These are phyloP conservation scores for Trypoxylon attenuatum DNA, from an alignment of 2,888 invertebrate species.

Conservation along the genomic window DNA sequence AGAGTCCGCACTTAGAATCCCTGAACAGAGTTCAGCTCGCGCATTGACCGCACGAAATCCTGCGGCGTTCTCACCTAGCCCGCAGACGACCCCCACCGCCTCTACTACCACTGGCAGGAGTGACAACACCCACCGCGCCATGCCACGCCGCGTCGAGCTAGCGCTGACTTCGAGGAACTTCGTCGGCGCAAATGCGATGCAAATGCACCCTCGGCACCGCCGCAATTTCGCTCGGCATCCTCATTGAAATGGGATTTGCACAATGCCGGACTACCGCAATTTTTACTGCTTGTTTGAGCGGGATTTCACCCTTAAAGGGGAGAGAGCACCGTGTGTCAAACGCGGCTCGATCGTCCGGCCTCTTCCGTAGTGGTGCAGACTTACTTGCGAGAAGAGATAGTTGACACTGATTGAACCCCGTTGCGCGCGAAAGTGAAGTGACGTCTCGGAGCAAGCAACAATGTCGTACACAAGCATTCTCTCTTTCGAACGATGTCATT, in stretches of 20 bases:
- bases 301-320: too few species aligned
- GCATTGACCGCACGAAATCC: constrained; percentile 43
- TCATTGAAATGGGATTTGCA: constrained; percentile 1
- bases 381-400: too few species aligned
- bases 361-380: too few species aligned
- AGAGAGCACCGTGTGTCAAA: too few species aligned
- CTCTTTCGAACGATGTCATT: background rate
- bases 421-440: too few species aligned
- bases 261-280: too few species aligned
- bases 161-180: constrained; percentile 36
- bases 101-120: background rate
- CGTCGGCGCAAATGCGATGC: constrained; percentile 12
- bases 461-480: background rate
- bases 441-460: too few species aligned
- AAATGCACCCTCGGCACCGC: constrained; percentile 15
- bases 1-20: constrained; percentile 29
- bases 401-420: too few species aligned
- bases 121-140: constrained; percentile 8
- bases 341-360: too few species aligned
- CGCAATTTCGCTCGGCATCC: constrained; percentile 5
- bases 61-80: constrained; percentile 37
- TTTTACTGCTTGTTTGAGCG: too few species aligned
- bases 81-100: background rate
- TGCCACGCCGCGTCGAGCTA: constrained; percentile 4
- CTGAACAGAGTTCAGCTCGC: constrained; percentile 30